Evolutionary conservation across 2,888 invertebrate species (phyloP), one percentile per base, ranked within the genome.

Genomic region (Stictocephala bisonia): DNA sequence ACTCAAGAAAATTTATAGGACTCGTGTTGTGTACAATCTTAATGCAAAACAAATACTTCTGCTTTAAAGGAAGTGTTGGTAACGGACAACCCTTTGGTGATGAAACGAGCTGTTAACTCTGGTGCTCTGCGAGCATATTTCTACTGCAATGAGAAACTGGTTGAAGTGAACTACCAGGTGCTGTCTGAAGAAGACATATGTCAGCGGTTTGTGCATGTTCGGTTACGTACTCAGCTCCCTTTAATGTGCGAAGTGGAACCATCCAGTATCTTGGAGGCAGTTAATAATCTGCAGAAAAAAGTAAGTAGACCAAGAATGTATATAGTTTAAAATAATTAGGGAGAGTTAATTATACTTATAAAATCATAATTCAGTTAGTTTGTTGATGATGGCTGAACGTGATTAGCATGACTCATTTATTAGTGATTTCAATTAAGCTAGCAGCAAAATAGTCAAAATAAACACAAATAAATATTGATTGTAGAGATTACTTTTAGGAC

Each of bases 31-130:
- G 3, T 26, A 51, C n/a, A 51, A 51, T 51, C 51, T 51, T 20
- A 51, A 51, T 24, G 51, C 26, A 51, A 11, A 48, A 13, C 13
- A 11, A 35, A 35, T 35, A 11, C 13, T 11, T 9, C 2, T 9
- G 27, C 29, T 13, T 18, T 66, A 2, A 11, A 68, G 68, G 68
- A 72, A 69, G 90, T 93, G 72, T 91, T 93, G 82, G 91, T 93
- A 79, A 93, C 93, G 66, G 93, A 93, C 81, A 93, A 93, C 84
- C 93, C 93, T 2, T 85, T 93, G 72, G 86, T 92, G 67, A 84
- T 93, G 48, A 86, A 86, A 72, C 86, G 87, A 78, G 85, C 85
- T 20, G 83, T 88, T 75, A 86, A 88, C 15, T 87, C 87, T 77
- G 84, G 87, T n/a, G 84, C 85, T 20, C 83, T 93, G 79, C 87